These are phyloP conservation scores for Galerucella nymphaeae DNA, from an alignment of 2,888 invertebrate genomes.

Conservation along the genomic window DNA sequence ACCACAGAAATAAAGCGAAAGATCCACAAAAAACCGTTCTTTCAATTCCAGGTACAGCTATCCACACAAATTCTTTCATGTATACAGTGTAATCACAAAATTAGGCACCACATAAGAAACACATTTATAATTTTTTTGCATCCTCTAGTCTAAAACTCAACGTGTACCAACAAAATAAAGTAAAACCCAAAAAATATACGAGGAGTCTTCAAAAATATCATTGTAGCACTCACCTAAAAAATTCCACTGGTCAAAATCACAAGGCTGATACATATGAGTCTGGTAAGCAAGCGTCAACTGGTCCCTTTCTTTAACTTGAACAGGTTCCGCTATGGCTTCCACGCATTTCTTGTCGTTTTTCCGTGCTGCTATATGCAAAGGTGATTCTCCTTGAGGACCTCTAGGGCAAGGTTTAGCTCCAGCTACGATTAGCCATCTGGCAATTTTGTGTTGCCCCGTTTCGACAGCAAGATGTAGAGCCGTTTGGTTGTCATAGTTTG, in stretches of 20 bases:
- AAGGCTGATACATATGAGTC: constrained; percentile 62
- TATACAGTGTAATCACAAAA: too few species aligned
- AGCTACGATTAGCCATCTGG: constrained; percentile 81
- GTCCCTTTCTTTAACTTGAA: constrained; percentile 67
- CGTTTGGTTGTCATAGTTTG: constrained; percentile 83
- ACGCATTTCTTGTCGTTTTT: constrained; percentile 78
- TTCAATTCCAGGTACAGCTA: too few species aligned
- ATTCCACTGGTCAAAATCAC: constrained; percentile 82
- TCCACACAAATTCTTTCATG: too few species aligned
- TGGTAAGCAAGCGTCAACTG: constrained; percentile 57
- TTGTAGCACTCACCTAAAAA: constrained; percentile 78
- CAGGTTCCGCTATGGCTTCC: constrained; percentile 77
- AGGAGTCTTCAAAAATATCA: too few species aligned
- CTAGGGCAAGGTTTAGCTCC: constrained; percentile 77
- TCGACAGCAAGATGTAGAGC: constrained; percentile 89
- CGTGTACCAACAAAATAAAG: too few species aligned
- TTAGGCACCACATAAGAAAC: too few species aligned
- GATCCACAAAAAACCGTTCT: too few species aligned
- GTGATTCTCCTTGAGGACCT: constrained; percentile 85
- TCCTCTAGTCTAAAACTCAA: too few species aligned
- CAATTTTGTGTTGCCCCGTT: constrained; percentile 78
- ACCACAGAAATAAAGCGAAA: too few species aligned
- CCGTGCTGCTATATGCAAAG: constrained; percentile 85
- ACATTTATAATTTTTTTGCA: too few species aligned
- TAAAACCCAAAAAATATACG: too few species aligned